Base-by-base conservation (phyloP, 2,888 invertebrate species). In the Lasioglossum malachurum region DNA sequence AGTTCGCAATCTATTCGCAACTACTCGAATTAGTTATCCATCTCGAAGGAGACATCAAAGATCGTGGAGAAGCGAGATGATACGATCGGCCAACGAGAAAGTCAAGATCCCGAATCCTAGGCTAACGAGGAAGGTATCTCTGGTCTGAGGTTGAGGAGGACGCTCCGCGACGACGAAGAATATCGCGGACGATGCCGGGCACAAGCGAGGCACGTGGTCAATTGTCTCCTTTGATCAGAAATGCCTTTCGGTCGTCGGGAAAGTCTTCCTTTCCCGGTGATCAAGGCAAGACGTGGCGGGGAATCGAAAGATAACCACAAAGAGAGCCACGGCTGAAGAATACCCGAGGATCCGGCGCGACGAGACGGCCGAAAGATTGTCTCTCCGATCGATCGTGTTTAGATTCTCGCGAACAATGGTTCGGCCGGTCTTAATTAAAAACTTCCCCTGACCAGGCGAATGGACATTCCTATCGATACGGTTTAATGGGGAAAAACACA, bases 151-250 rank as follows among this genome's bases (percentile, higher is more conserved):
- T 71, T 38, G 81, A 73, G 46, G 27, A 64, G 16, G 23, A 8
- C 60, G n/a, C 44, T 78, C 16, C 27, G 69, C 35, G 35, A 53
- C 46, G 78, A 7, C 64, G 67, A 67, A 75, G 72, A 75, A 67
- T 60, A 27, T n/a, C 46, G 71, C 12, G 77, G 41, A 14, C 53
- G 67, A 10, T 69, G 80, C 76, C 75, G 80, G 67, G 75, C 7
- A 75, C 78, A 69, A 83, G 72, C 78, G 75, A 78, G 80, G 80
- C 83, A 76, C 80, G 75, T 78, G 87, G 87, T 87, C 82, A 80
- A 86, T 86, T 83, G 87, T 87, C 78, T 82, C 78, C 72, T 71
- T 87, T 86, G 79, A 87, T 87, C 87, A 76, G 74, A 74, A 86
- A 73, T 74, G 74, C 41, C 60, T 35, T 75, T 44, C 71, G 76